Base-by-base conservation (phyloP, 2,113 vertebrate genomes). In the Alethe diademata region DNA sequence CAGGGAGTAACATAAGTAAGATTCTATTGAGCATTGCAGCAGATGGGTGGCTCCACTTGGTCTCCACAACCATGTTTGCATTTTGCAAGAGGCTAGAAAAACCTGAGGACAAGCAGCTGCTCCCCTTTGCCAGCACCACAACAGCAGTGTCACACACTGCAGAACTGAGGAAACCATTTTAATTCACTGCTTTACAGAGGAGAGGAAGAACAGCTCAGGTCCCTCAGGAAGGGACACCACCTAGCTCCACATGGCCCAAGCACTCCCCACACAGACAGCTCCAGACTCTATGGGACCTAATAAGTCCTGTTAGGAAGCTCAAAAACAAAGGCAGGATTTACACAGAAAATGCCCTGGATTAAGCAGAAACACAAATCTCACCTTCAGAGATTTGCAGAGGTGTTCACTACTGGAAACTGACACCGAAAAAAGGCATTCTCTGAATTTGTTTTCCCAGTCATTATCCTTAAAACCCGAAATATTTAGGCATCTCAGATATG, bases 1-100 rank as follows among this genome's bases (percentile, higher is more conserved):
- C 19, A 7, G 38, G 13, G 29, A 50, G 3, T 22, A 13, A 19
- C 7, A 2, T 22, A 28, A 11, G 18, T 8, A 6, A 38, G 5
- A 11, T 10, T 18, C 19, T 43, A 4, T 1, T 15, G 12, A 12
- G 6, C 1, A 3, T 36, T 4, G 4, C 8, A 8, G 17, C 23
- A 64, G 14, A 56, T 14, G 14, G 17, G 40, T 43, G 73, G 20
- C 9, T 65, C 40, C 35, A 33, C 4, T 53, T 0, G 0, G 18
- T 26, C 17, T 50, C 45, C 4, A 12, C 4, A 23, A 19, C 5
- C 38, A 20, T 8, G 1, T 42, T 50, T 51, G 9, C 1, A 0
- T 65, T 22, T 33, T 65, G 36, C 36, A 50, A 36, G 18, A 73
- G 33, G 50, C 6, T 9, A n/a, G 19, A 45, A 14, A 45, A 5